These are phyloP conservation scores for Cisticola juncidis DNA, from an alignment of 2,113 vertebrate genomes.

Conservation along the genomic window DNA sequence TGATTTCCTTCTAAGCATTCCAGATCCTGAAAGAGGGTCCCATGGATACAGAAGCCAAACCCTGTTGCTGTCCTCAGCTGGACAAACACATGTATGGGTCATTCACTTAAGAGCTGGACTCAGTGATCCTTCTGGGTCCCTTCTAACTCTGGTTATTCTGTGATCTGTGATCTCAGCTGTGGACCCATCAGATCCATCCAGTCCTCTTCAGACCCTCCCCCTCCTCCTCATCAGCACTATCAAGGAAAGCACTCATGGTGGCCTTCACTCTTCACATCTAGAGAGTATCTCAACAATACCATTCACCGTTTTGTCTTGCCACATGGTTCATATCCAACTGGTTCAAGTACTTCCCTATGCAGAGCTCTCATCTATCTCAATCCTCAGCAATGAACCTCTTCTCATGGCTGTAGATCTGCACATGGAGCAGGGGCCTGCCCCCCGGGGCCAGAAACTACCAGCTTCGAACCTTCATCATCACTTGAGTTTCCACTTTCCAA, in stretches of 20 bases:
- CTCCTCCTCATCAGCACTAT: neutral
- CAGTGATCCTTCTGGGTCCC: neutral
- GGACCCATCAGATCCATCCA: neutral
- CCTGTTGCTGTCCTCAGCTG: neutral
- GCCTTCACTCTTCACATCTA: neutral
- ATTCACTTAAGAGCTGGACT: neutral
- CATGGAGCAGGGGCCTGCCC: fast-evolving
- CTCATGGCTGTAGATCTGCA: neutral
- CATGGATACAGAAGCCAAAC: neutral
- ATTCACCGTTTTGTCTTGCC: neutral
- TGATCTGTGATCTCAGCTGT: neutral
- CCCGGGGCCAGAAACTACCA: neutral
- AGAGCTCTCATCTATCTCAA: neutral
- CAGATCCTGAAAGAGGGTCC: neutral
- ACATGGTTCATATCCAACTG: neutral
- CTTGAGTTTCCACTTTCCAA: neutral
- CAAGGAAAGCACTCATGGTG: neutral
- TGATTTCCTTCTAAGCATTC: neutral
- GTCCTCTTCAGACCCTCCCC: neutral
- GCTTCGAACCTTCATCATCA: neutral
- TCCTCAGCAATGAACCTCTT: neutral
- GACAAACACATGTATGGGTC: neutral
- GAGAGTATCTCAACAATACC: neutral
- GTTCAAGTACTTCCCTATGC: neutral
- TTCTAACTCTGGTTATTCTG: neutral